phyloP scores from a whole-genome alignment of 2,113 vertebrate genomes.

The Boulengeromyrus knoepffleri region DNA sequence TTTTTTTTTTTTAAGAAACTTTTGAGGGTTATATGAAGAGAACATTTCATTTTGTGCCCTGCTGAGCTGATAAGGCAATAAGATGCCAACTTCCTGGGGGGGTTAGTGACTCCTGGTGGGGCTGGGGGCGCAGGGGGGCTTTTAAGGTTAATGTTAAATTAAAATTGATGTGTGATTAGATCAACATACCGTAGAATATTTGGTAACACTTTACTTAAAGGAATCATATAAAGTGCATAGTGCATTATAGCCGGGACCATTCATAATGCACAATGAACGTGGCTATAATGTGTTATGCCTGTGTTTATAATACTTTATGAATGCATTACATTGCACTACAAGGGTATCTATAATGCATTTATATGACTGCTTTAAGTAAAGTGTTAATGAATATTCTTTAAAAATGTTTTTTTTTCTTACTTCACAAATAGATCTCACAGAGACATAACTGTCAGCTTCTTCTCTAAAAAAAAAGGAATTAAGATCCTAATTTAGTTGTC shows the following conservation, averaged over 20 bases:
- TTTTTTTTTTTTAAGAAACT: neutral
- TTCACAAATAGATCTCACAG: neutral
- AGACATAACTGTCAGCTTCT: neutral
- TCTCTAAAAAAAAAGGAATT: neutral
- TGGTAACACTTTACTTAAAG: neutral
- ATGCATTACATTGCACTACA: neutral
- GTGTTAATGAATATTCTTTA: neutral
- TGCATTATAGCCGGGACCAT: neutral
- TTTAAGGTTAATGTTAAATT: neutral
- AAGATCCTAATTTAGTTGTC: conserved; percentile 19
- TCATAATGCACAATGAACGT: neutral
- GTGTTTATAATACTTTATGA: neutral
- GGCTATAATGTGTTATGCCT: neutral
- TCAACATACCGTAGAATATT: neutral
- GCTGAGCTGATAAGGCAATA: neutral
- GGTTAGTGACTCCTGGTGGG: neutral
- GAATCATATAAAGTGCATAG: neutral
- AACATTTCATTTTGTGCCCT: neutral
- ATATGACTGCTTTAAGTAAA: neutral
- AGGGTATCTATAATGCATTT: neutral
- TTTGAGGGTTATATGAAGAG: neutral
- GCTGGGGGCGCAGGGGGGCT: neutral
- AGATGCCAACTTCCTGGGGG: neutral
- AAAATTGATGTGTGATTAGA: neutral
- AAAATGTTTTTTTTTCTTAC: neutral